Evolutionary conservation across 2,113 vertebrate genomes (phyloP).

Genomic region (Zosterops hypoxanthus): DNA sequence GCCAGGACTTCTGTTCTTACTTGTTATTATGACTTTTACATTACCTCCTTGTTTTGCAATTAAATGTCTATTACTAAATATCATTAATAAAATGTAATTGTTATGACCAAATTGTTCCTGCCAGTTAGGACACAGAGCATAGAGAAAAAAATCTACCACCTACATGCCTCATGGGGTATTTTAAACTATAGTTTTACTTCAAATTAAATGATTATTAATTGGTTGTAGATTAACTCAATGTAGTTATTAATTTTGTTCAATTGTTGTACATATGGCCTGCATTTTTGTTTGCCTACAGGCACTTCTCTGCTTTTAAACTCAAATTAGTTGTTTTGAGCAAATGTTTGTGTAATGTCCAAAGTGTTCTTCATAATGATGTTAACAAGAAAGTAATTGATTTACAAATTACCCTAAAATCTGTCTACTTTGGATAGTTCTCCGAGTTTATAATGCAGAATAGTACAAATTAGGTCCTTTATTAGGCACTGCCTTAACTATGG

Average conservation of each 20-base stretch:
- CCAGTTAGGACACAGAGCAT: neutral
- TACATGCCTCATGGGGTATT: neutral
- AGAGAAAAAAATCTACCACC: neutral
- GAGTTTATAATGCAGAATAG: neutral
- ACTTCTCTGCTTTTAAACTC: neutral
- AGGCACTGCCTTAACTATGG: neutral
- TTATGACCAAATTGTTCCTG: neutral
- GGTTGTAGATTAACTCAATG: neutral
- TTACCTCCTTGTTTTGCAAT: neutral
- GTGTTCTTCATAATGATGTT: neutral
- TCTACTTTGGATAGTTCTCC: neutral
- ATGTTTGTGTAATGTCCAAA: neutral
- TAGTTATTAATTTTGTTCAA: neutral
- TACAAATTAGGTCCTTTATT: neutral
- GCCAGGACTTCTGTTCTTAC: neutral
- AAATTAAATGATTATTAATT: neutral
- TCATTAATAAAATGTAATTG: neutral
- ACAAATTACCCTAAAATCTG: slow-evolving; percentile 25
- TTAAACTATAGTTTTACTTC: neutral
- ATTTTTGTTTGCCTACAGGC: neutral
- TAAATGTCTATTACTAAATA: neutral
- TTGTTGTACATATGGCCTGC: neutral
- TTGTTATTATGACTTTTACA: neutral
- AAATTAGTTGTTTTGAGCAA: neutral
- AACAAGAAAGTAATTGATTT: slow-evolving; percentile 15